Base-by-base conservation (phyloP, 2,797 vertebrate genomes). In the Carapus acus region DNA sequence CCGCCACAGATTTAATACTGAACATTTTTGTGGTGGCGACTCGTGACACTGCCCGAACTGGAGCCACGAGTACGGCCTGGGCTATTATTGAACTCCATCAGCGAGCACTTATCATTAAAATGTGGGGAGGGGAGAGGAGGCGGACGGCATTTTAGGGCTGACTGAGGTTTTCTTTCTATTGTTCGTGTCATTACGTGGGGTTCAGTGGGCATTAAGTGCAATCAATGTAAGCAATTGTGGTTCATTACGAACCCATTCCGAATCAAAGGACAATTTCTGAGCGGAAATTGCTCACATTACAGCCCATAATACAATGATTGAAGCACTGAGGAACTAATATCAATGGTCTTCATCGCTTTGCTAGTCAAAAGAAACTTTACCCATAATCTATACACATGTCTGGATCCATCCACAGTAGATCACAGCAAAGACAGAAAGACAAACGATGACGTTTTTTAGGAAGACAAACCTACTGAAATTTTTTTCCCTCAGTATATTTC, bases 1-100 rank as follows among this genome's bases (percentile, higher is more conserved):
- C n/a, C n/a, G n/a, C n/a, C n/a, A n/a, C n/a, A n/a, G n/a, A 54
- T 67, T 62, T 67, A 58, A 45, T 50, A 46, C 15, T 69, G 62
- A 65, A 67, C 54, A 49, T 70, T 72, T 29, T 34, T 15, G 11
- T 60, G 50, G 11, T 29, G 29, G 12, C 11, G 58, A 50, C 22
- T 43, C 50, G 37, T 58, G 64, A 69, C 55, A 11, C 3, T 43
- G 18, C 55, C 43, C 24, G 19, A 40, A 55, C 27, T 43, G 27
- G 17, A 66, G 54, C 49, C 39, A 41, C 12, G 34, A 24, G 45
- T 24, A 11, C 45, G 42, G 38, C 31, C 52, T 33, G 46, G 36
- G 37, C 9, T 8, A 12, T 20, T 21, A 48, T 37, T 49, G 33
- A 15, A 40, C 21, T 51, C 54, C 45, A 56, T 71, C 54, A 47